Evolutionary conservation across 64 coral and sea anemone genomes (phyloP), one percentile per base, ranked within the genome.

Genomic region (Actinia tenebrosa): DNA sequence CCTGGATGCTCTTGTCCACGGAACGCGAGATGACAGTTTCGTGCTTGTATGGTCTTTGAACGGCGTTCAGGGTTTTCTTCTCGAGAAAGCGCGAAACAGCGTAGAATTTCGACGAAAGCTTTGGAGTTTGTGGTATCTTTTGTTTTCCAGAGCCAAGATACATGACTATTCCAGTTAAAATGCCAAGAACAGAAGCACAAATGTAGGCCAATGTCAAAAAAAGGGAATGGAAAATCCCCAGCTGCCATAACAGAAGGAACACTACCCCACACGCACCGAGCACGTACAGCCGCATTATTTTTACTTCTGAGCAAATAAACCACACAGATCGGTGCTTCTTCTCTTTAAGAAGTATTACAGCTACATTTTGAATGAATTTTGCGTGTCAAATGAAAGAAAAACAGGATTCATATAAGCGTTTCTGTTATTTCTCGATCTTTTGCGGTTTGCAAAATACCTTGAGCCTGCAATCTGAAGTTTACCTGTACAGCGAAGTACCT

Each of bases 1-100:
- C 97, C 58, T 99, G 97, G 62, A 99, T 89, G n/a, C 89, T 90
- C 23, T 95, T 95, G 86, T 99, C 97, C n/a, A 99, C 91, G 56
- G 93, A 83, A 45, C 91, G 85, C 64, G 97, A 95, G 13, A 99
- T 89, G n/a, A 99, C 88, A 44, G 93, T 91, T 46, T 85, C 78
- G 27, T 95, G 97, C 55, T 89, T 91, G 86, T 99, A 99, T 0
- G 93, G 93, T 87, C 86, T 87, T 45, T 99, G 93, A 1, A 86
- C 66, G 43, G 87, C 81, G 54, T 22, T 92, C 14, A 53, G 45
- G n/a, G 96, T 98, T 37, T 92, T 80, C 83, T 93, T 91, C 7
- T 86, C 91, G 20, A 99, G 86, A 54, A 91, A 95, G 9, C 90
- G 84, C 3, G 88, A 88, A 20, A 97, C 82, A 37, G 86, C 91